These are phyloP conservation scores for Anagrus nilaparvatae DNA, from an alignment of 1,140 invertebrate species.

Conservation along the genomic window DNA sequence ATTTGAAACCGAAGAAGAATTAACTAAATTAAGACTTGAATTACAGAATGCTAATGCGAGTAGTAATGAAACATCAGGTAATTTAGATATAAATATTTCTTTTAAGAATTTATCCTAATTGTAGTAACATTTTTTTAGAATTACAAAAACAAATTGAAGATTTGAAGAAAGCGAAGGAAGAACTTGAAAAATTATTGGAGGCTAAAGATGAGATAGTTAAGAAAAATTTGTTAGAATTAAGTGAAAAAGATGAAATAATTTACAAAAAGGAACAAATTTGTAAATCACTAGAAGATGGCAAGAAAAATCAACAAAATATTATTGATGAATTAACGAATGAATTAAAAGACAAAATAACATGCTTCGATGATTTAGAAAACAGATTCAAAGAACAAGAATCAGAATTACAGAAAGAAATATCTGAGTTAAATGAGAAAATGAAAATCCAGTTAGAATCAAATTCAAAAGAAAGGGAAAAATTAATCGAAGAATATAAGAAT, in stretches of 20 bases:
- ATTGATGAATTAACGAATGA: slow-evolving; percentile 20
- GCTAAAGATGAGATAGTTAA: slow-evolving; percentile 36
- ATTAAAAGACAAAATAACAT: slow-evolving; percentile 25
- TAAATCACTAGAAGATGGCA: slow-evolving; percentile 38
- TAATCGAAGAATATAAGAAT: slow-evolving; percentile 23
- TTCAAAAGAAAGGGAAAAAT: slow-evolving; percentile 20
- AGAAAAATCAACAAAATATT: slow-evolving; percentile 32
- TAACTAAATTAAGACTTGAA: slow-evolving; percentile 37
- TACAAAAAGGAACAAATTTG: slow-evolving; percentile 44
- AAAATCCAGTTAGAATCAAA: slow-evolving; percentile 24
- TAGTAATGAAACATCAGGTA: slow-evolving; percentile 17
- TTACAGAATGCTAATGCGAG: slow-evolving; percentile 21
- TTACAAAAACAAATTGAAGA: slow-evolving; percentile 25
- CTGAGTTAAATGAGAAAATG: slow-evolving; percentile 32
- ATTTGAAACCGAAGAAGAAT: slow-evolving; percentile 47
- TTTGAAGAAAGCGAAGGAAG: slow-evolving; percentile 27
- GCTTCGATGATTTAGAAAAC: slow-evolving; percentile 30
- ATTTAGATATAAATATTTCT: not conserved
- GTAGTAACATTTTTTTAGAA: slow-evolving; percentile 3
- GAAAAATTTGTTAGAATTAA: slow-evolving; percentile 37
- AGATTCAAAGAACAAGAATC: slow-evolving; percentile 28
- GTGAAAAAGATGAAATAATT: slow-evolving; percentile 39
- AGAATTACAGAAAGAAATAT: slow-evolving; percentile 34
- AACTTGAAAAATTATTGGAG: slow-evolving; percentile 30
- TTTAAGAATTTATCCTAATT: not conserved